Percentiles rank a stretch among this genome's conserved stretches.
phyloP scores from a whole-genome alignment of 2,113 vertebrate genomes.

The Cololabis saira region DNA sequence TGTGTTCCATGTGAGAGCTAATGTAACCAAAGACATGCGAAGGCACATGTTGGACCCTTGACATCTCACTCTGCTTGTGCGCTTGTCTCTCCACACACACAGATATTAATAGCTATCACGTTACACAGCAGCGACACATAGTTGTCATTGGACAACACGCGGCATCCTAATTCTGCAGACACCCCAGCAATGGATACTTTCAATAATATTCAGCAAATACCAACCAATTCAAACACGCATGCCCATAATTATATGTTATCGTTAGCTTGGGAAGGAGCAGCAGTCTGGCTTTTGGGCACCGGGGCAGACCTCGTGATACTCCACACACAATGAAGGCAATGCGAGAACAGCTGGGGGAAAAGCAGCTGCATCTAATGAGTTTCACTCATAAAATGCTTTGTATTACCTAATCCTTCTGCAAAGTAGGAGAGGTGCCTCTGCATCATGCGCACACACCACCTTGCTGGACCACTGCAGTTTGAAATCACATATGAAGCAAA shows the following conservation, averaged over 20 bases:
- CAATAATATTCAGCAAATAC: background rate
- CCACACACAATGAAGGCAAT: conserved; percentile 50
- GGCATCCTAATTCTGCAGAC: background rate
- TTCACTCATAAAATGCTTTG: conserved; percentile 62
- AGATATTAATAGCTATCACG: background rate
- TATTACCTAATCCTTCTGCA: conserved; percentile 64
- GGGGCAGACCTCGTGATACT: conserved; percentile 43
- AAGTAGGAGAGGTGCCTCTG: conserved; percentile 52
- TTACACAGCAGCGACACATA: conserved; percentile 8
- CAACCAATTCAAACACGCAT: conserved; percentile 4
- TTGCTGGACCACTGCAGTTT: conserved; percentile 29
- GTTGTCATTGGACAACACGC: background rate
- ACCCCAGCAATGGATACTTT: background rate
- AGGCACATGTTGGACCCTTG: conserved; percentile 3
- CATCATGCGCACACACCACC: conserved; percentile 26
- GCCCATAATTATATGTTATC: background rate
- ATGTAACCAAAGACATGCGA: conserved; percentile 30
- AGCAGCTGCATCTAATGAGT: conserved; percentile 73
- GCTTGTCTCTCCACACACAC: conserved; percentile 1
- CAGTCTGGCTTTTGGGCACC: conserved; percentile 5
- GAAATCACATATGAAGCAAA: conserved; percentile 63
- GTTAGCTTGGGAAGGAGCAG: conserved; percentile 26
- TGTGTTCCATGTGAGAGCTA: conserved; percentile 36
- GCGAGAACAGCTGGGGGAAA: conserved; percentile 41
- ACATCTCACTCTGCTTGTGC: background rate